Evolutionary conservation across 1,140 invertebrate genomes (phyloP).

Genomic region (Drosophila littoralis): DNA sequence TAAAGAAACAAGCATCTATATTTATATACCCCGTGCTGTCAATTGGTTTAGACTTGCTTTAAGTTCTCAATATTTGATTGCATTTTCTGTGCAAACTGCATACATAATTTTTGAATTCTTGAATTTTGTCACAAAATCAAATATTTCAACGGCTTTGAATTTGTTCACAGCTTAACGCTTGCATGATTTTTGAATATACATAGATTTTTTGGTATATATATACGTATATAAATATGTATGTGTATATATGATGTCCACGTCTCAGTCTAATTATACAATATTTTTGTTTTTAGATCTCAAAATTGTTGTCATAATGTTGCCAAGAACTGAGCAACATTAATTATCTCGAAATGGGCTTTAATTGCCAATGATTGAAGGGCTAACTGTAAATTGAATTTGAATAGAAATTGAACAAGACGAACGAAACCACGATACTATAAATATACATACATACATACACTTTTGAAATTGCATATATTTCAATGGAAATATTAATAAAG

Average conservation of each 20-base stretch:
- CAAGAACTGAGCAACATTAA: slow-evolving; percentile 53
- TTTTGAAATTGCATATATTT: no score
- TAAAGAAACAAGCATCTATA: slow-evolving; percentile 27
- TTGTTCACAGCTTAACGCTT: slow-evolving; percentile 64
- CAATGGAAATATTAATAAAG: no score
- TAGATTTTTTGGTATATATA: slow-evolving; percentile 7
- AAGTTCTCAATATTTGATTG: neutral
- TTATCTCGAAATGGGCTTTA: slow-evolving; percentile 65
- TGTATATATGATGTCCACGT: neutral
- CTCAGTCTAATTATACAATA: slow-evolving; percentile 61
- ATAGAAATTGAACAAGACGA: slow-evolving; percentile 6
- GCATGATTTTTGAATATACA: slow-evolving; percentile 35
- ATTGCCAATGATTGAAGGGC: slow-evolving; percentile 54
- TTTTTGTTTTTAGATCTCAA: slow-evolving; percentile 47
- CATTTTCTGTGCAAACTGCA: neutral
- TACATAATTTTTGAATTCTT: neutral
- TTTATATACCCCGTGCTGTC: slow-evolving; percentile 22
- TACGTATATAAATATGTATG: slow-evolving; percentile 15
- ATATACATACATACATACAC: no score
- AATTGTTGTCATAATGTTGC: slow-evolving; percentile 62
- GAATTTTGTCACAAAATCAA: neutral
- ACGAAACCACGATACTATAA: no score
- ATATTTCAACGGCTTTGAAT: slow-evolving; percentile 50
- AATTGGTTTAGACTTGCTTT: neutral
- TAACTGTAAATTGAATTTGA: slow-evolving; percentile 14